Conservation (phyloP, 2,113 vertebrate species). For the Poicephalus meyeri region DNA sequence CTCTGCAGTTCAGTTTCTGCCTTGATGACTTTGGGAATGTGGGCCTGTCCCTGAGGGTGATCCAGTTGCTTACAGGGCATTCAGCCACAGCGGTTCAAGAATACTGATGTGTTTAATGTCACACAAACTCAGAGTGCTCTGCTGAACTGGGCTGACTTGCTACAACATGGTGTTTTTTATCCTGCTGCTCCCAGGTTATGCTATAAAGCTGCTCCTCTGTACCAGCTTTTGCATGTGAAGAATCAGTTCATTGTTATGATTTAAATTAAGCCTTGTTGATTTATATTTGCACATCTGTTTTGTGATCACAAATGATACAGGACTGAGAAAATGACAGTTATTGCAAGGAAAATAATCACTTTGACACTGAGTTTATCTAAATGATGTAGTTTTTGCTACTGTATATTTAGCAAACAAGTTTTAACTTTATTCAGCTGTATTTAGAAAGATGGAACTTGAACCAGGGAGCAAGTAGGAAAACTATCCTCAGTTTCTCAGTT, state of each 20-base stretch:
- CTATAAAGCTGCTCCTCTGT: neutral
- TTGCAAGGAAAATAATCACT: neutral
- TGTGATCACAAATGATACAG: neutral
- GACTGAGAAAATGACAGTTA: neutral
- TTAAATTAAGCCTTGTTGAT: neutral
- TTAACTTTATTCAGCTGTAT: neutral
- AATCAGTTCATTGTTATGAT: accelerated
- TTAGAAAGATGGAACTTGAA: neutral
- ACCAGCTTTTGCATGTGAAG: accelerated
- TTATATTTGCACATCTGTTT: neutral
- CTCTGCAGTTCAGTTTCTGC: neutral
- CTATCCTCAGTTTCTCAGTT: neutral
- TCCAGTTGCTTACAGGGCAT: accelerated
- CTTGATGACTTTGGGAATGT: neutral
- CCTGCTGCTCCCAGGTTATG: neutral
- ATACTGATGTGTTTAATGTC: accelerated
- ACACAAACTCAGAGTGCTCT: neutral
- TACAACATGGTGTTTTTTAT: accelerated
- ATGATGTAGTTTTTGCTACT: neutral
- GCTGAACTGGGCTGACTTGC: neutral
- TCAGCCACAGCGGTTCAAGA: accelerated
- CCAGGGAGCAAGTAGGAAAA: neutral
- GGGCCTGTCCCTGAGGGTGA: neutral
- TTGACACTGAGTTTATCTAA: neutral
- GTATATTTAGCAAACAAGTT: neutral